Conservation (phyloP, 1,140 invertebrate species). For the Drosophila rhopaloa region DNA sequence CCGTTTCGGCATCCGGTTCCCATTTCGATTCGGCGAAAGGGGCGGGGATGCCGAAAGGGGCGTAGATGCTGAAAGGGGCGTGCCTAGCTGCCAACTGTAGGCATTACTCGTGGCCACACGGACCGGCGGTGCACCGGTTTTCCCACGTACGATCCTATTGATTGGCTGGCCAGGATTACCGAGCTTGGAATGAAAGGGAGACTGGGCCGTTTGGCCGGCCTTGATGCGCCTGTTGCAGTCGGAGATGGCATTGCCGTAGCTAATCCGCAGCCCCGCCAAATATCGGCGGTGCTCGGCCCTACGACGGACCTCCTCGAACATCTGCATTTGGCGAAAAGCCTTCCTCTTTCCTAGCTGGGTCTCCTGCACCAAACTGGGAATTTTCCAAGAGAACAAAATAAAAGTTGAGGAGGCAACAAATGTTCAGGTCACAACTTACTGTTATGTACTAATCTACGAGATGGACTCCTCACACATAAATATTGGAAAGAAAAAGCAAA, state of each 20-base stretch:
- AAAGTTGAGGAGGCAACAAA: neutral
- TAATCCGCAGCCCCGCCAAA: constrained; percentile 21
- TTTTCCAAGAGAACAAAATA: neutral
- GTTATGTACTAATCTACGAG: no score
- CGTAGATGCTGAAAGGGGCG: neutral
- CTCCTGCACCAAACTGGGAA: neutral
- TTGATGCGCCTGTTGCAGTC: constrained; percentile 23
- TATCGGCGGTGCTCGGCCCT: constrained; percentile 30
- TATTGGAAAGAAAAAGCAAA: no score
- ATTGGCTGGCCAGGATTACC: no score
- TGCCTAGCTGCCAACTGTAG: constrained; percentile 35
- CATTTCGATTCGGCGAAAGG: neutral
- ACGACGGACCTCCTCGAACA: neutral
- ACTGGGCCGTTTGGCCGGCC: neutral
- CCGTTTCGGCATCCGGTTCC: neutral
- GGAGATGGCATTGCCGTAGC: constrained; percentile 54
- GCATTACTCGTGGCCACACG: constrained; percentile 14
- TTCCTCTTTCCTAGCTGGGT: neutral
- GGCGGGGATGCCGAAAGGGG: neutral
- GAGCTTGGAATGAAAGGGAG: neutral
- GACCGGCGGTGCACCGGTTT: neutral
- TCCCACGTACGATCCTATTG: neutral
- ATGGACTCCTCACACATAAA: no score
- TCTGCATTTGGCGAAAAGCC: neutral
- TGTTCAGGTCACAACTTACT: no score